Evolutionary conservation across 2,113 vertebrate species (phyloP).

Genomic region (Dissostichus mawsoni): DNA sequence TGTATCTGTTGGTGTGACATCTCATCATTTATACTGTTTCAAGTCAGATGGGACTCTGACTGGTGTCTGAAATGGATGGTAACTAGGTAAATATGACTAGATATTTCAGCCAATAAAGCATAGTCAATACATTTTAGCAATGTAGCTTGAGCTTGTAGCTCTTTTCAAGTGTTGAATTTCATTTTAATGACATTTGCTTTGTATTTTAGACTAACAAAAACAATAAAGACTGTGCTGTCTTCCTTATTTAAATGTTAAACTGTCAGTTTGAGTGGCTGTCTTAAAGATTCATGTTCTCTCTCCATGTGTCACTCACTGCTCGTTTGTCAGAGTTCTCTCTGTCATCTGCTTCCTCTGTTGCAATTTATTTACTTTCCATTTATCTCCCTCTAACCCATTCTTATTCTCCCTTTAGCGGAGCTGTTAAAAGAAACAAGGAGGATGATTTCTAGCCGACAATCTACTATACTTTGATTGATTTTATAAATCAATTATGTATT

Average conservation of each 20-base stretch:
- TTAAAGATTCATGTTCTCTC: neutral
- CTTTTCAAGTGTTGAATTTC: neutral
- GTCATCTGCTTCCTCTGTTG: neutral
- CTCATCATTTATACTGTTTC: neutral
- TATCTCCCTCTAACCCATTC: neutral
- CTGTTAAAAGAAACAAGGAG: neutral
- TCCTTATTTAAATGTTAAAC: constrained; percentile 1
- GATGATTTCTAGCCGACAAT: constrained; percentile 35
- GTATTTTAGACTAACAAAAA: neutral
- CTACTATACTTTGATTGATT: neutral
- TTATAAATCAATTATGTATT: neutral
- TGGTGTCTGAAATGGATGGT: no score
- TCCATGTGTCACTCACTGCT: constrained; percentile 35
- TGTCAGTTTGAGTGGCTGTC: constrained; percentile 21
- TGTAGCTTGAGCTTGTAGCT: neutral
- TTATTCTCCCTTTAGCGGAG: constrained; percentile 1
- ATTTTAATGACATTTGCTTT: neutral
- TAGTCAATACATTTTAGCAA: neutral
- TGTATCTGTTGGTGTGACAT: neutral
- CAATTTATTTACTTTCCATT: neutral
- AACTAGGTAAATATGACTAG: no score
- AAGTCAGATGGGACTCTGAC: no score
- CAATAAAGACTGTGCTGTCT: neutral
- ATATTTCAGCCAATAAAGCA: neutral
- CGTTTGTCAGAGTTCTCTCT: neutral